Evolutionary conservation across 1,140 invertebrate species (phyloP).

Genomic region (Drosophila neocordata): DNA sequence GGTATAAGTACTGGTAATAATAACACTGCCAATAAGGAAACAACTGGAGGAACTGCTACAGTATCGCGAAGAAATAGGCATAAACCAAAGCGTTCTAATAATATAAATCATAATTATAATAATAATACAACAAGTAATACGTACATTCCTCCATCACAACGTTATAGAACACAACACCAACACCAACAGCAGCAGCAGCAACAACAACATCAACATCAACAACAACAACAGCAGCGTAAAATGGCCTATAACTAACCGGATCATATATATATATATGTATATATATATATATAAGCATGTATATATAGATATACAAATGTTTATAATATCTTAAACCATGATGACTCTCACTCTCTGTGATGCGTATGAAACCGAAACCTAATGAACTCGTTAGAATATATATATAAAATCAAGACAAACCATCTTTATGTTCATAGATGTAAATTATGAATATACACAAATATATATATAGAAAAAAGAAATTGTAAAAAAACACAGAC

Average conservation of each 20-base stretch:
- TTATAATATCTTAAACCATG: not conserved
- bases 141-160: not conserved
- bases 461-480: not conserved
- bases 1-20: not conserved
- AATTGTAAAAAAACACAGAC: not conserved
- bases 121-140: not conserved
- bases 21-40: too few species aligned
- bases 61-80: not conserved
- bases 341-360: slow-evolving; percentile 2
- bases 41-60: too few species aligned
- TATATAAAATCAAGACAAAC: slow-evolving; percentile 1
- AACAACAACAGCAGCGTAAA: not conserved
- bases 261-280: not conserved
- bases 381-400: slow-evolving; percentile 2
- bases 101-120: not conserved
- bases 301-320: not conserved
- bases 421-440: slow-evolving; percentile 2
- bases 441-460: not conserved
- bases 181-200: not conserved
- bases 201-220: not conserved
- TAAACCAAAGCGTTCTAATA: not conserved
- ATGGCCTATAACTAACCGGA: not conserved
- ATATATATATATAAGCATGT: not conserved
- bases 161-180: not conserved
- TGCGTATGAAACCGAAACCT: not conserved